phyloP scores from a whole-genome alignment of 2,113 vertebrate genomes.

The Xenopus tropicalis region DNA sequence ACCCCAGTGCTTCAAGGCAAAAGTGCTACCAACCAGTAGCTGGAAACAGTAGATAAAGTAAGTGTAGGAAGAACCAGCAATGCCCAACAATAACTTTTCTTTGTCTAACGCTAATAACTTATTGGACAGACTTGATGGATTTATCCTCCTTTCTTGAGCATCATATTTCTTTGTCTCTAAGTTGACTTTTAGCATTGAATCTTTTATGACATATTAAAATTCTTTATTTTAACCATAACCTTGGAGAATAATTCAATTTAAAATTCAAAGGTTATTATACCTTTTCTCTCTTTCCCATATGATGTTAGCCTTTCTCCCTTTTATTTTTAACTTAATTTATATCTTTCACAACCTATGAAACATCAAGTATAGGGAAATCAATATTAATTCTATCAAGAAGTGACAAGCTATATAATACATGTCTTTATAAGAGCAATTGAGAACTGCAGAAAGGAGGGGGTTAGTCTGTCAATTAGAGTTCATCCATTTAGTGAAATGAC shows the following conservation, averaged over 20 bases:
- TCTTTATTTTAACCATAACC: constrained; percentile 20
- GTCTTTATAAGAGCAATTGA: constrained; percentile 11
- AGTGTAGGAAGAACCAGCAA: too few species aligned
- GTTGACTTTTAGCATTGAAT: neutral
- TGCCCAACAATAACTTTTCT: too few species aligned
- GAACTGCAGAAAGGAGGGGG: neutral
- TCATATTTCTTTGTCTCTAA: too few species aligned
- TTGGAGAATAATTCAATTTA: constrained; percentile 38
- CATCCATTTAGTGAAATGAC: constrained; percentile 6
- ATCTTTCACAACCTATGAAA: constrained; percentile 33
- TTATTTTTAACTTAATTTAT: constrained; percentile 25
- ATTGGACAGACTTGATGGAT: too few species aligned
- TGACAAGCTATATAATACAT: neutral
- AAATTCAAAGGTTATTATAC: constrained; percentile 6
- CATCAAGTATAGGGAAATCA: constrained; percentile 10
- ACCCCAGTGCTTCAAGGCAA: too few species aligned
- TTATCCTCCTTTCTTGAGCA: too few species aligned
- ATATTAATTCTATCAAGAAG: constrained; percentile 26
- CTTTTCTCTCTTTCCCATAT: constrained; percentile 19
- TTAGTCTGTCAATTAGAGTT: constrained; percentile 5
- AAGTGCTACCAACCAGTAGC: too few species aligned
- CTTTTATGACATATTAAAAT: constrained; percentile 14
- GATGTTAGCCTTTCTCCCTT: neutral
- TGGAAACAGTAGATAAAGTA: too few species aligned
- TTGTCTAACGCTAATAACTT: too few species aligned